Evolutionary conservation across 2,113 vertebrate species (phyloP).

Genomic region (Anolis sagrei): DNA sequence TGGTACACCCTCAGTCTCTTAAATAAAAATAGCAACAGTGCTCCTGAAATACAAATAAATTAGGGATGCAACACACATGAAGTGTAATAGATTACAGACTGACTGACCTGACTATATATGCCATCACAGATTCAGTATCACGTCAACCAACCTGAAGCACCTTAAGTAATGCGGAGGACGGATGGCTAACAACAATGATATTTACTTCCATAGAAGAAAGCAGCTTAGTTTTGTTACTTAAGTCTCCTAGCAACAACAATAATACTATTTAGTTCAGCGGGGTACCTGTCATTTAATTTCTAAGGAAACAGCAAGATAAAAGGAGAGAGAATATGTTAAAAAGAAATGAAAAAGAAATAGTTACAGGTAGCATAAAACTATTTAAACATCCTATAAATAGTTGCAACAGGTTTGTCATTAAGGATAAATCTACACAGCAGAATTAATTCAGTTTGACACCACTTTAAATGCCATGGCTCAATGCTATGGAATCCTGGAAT

Average conservation of each 20-base stretch:
- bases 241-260: slow-evolving; percentile 17
- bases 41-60: neutral
- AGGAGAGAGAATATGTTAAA: neutral
- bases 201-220: neutral
- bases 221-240: neutral
- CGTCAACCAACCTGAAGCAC: neutral
- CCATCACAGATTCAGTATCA: neutral
- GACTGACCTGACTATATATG: neutral
- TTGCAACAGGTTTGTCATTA: neutral
- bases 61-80: neutral
- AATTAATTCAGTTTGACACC: no score
- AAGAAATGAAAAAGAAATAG: neutral
- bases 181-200: neutral
- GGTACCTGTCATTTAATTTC: neutral
- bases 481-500: no score
- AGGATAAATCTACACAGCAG: no score
- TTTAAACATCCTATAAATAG: neutral
- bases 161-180: neutral
- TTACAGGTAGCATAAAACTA: neutral
- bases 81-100: neutral
- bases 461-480: no score
- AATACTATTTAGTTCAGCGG: slow-evolving; percentile 7
- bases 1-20: neutral
- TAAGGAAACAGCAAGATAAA: neutral
- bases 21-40: neutral